Evolutionary conservation across 2,888 invertebrate genomes (phyloP).

Genomic region (Patella ulyssiponensis): DNA sequence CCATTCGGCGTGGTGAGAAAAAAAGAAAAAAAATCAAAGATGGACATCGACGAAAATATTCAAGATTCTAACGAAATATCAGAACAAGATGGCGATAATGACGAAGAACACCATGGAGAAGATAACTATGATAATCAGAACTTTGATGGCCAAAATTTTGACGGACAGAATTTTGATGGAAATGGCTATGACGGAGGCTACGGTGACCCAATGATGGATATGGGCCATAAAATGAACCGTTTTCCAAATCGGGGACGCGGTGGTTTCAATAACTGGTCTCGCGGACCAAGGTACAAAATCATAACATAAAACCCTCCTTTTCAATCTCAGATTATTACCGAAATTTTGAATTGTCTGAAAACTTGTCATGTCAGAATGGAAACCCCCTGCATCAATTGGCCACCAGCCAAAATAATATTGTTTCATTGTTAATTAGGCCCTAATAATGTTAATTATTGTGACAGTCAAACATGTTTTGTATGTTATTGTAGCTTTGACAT

Average conservation of each 20-base stretch:
- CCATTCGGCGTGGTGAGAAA: not conserved
- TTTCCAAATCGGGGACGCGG: slow-evolving; percentile 8
- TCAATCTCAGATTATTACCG: too few relatives aligned
- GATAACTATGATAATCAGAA: not conserved
- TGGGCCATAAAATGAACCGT: slow-evolving; percentile 8
- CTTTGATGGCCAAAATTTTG: not conserved
- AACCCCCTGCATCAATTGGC: too few relatives aligned
- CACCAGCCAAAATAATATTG: too few relatives aligned
- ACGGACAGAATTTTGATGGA: not conserved
- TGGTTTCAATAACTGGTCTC: slow-evolving; percentile 5
- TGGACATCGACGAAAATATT: slow-evolving; percentile 3
- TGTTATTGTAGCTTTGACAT: too few relatives aligned
- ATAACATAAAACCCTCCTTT: not conserved
- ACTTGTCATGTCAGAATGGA: too few relatives aligned
- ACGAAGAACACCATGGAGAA: not conserved
- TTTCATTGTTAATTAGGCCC: too few relatives aligned
- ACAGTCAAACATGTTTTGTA: too few relatives aligned
- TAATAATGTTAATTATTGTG: too few relatives aligned
- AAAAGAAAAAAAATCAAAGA: not conserved
- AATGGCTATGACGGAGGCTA: slow-evolving; percentile 2
- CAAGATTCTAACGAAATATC: not conserved
- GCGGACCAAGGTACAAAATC: not conserved
- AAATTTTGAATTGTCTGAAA: too few relatives aligned
- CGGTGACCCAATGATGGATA: not conserved
- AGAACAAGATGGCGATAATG: not conserved